Percentiles rank a stretch among this genome's conserved stretches.
These are phyloP conservation scores for Hoplias malabaricus DNA, from an alignment of 2,113 vertebrate genomes.

Conservation along the genomic window DNA sequence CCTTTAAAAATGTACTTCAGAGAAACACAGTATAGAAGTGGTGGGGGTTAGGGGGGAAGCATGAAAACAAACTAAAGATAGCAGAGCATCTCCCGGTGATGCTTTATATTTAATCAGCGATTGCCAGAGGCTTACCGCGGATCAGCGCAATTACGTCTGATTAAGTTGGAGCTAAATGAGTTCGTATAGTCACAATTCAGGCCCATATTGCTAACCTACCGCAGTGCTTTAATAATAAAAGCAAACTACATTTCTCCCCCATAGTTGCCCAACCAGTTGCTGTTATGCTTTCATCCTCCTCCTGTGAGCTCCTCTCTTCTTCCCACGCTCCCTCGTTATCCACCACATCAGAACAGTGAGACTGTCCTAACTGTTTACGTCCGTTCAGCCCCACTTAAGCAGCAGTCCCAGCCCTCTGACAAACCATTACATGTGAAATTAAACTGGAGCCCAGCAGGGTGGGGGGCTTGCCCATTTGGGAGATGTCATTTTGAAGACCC, in stretches of 20 bases:
- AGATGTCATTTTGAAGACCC: slow-evolving; percentile 67
- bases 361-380: not conserved
- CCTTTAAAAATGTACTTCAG: slow-evolving; percentile 32
- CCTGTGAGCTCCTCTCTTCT: not conserved
- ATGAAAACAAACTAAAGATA: not conserved
- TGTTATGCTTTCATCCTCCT: not conserved
- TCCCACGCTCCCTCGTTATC: not conserved
- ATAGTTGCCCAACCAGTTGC: not conserved
- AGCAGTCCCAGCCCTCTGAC: slow-evolving; percentile 1
- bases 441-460: slow-evolving; percentile 42
- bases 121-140: not conserved
- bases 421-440: slow-evolving; percentile 53
- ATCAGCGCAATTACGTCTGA: not conserved
- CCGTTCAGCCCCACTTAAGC: slow-evolving; percentile 43
- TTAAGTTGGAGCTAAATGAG: not conserved
- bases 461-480: slow-evolving; percentile 31
- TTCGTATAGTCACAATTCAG: not conserved
- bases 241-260: not conserved
- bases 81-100: not conserved
- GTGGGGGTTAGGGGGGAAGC: not conserved
- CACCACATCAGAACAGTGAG: not conserved
- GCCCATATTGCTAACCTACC: not conserved
- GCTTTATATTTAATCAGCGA: not conserved
- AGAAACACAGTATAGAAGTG: not conserved
- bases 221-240: not conserved